Conservation (phyloP, 2,797 vertebrate genomes). For the Pseudochirops cupreus region DNA sequence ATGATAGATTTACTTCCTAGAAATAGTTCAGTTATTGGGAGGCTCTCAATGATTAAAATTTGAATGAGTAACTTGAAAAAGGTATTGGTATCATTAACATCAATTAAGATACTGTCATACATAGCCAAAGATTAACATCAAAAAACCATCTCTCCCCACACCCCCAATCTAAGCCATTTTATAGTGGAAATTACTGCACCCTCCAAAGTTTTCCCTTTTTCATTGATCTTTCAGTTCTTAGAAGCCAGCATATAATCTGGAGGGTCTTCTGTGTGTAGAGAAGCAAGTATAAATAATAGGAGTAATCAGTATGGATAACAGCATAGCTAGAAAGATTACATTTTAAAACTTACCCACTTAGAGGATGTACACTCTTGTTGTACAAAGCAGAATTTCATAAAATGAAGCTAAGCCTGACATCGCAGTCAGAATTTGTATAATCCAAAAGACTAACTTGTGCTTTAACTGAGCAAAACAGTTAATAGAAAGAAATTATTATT, state of each 20-base stretch:
- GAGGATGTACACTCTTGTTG: background rate
- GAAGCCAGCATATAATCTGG: background rate
- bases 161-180: background rate
- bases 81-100: background rate
- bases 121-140: background rate
- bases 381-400: constrained; percentile 34
- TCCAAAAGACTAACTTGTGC: background rate
- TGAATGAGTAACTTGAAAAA: background rate
- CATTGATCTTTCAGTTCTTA: background rate
- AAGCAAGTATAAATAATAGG: background rate
- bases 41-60: background rate
- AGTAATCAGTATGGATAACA: background rate
- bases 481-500: background rate
- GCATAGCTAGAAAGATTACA: too few species aligned
- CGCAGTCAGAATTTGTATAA: background rate
- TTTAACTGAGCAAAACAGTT: background rate
- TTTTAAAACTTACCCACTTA: background rate
- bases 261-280: background rate
- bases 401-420: background rate
- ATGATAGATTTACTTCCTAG: background rate
- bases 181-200: background rate
- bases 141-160: background rate
- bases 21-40: background rate
- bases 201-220: background rate
- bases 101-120: background rate